Base-by-base conservation (phyloP, 2,797 vertebrate genomes). In the Sebastes trivittatus region DNA sequence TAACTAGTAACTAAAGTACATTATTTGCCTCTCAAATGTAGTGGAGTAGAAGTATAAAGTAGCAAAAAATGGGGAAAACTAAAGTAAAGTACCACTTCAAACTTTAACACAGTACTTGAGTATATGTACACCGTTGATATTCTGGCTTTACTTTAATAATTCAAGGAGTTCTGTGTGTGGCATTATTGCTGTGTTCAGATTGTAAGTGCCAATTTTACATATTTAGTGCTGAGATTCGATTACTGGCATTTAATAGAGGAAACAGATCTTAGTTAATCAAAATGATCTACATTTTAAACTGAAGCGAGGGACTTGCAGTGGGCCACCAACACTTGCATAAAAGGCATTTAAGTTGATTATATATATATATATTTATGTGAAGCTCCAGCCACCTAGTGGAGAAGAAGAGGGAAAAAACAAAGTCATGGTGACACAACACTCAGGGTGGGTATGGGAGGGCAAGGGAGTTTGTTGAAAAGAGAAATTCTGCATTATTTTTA, bases 41-140 rank as follows among this genome's bases (percentile, higher is more conserved):
- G 14, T 59, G 25, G 6, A 46, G 38, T 36, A 22, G 18, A 38
- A 23, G n/a, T 38, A 38, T 56, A 30, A 42, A 42, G 14, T 42
- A 0, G 38, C 38, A 42, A 0, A 42, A 42, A 42, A 42, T 42
- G 0, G 6, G 38, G 14, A 16, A 42, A 42, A 42, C 38, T 42
- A 16, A 42, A 42, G 38, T 42, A 42, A 42, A 42, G 14, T 42
- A 42, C 14, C 1, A 42, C 38, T 42, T 42, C 38, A 42, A 42
- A 42, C 38, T 42, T 42, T 42, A 16, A 42, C 38, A 16, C 38
- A 42, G 14, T 16, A 42, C 38, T 42, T 42, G 14, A 42, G 38
- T 42, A 42, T 42, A 42, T 42, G 38, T 42, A 16, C 38, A 20
- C 42, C 16, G 6, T 20, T 49, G 42, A 16, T 20, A 49, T 49